Evolutionary conservation across 2,797 vertebrate species (phyloP).

Genomic region (Momotus momota): DNA sequence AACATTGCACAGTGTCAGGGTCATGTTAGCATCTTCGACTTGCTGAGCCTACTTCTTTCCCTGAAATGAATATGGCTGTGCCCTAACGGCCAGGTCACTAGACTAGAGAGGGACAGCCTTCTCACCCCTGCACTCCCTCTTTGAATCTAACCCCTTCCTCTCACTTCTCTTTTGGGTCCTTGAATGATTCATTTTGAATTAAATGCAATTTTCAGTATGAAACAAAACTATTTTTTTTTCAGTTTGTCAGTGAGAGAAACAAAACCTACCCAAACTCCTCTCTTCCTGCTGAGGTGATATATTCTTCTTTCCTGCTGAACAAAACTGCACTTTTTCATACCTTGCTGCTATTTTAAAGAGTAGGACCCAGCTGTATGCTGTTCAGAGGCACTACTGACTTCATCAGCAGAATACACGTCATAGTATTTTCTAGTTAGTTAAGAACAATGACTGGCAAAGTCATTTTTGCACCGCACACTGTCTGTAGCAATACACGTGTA

Average conservation of each 20-base stretch:
- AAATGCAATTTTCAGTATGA: conserved; percentile 14
- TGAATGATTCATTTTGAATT: conserved; percentile 9
- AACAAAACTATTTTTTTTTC: not conserved
- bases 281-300: not conserved
- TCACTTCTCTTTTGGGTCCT: not conserved
- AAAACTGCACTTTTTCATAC: not conserved
- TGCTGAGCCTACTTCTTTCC: not conserved
- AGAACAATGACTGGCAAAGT: not conserved
- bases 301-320: not conserved
- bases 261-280: not conserved
- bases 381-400: not conserved
- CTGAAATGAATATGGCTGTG: not conserved
- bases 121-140: not conserved
- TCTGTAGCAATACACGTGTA: not conserved
- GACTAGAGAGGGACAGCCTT: not conserved
- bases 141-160: not conserved
- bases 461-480: not conserved
- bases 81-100: not conserved
- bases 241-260: not conserved
- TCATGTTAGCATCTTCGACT: not conserved
- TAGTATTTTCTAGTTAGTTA: not conserved
- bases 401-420: not conserved
- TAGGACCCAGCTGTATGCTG: conserved; percentile 23
- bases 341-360: conserved; percentile 64
- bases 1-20: not conserved